Conservation (phyloP, 1,140 invertebrate genomes). For the Drosophila insularis region DNA sequence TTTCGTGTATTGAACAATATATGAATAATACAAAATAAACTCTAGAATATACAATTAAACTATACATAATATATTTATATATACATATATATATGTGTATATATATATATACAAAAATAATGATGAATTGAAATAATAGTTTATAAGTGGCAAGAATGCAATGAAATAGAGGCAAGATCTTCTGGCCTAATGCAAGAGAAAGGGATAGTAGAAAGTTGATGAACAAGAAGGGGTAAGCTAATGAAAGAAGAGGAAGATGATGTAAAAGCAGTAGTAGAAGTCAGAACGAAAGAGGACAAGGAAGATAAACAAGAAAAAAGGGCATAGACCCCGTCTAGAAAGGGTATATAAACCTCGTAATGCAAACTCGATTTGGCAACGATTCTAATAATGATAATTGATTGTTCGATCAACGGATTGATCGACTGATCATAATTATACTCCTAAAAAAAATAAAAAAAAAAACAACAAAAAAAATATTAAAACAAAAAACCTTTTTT, state of each 20-base stretch:
- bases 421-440: conserved; percentile 65
- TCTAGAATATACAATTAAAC: conserved; percentile 57
- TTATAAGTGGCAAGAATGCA: conserved; percentile 58
- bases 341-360: conserved; percentile 4
- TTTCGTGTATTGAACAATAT: conserved; percentile 54
- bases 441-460: conserved; percentile 48
- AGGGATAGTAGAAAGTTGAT: conserved; percentile 12
- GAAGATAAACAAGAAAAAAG: no score
- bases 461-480: conserved; percentile 19
- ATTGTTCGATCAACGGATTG: not conserved
- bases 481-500: conserved; percentile 58
- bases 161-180: conserved; percentile 28
- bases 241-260: not conserved
- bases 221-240: not conserved
- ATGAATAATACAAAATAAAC: conserved; percentile 56
- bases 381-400: conserved; percentile 48
- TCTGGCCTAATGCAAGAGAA: conserved; percentile 18
- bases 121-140: conserved; percentile 74
- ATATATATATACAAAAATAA: conserved; percentile 54
- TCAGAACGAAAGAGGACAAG: not conserved
- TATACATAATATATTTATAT: conserved; percentile 36
- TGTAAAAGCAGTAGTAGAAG: not conserved
- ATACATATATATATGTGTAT: conserved; percentile 32
- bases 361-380: conserved; percentile 26
- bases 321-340: conserved; percentile 12